Base-by-base conservation (phyloP, 2,113 vertebrate genomes). In the Limnothrissa miodon region DNA sequence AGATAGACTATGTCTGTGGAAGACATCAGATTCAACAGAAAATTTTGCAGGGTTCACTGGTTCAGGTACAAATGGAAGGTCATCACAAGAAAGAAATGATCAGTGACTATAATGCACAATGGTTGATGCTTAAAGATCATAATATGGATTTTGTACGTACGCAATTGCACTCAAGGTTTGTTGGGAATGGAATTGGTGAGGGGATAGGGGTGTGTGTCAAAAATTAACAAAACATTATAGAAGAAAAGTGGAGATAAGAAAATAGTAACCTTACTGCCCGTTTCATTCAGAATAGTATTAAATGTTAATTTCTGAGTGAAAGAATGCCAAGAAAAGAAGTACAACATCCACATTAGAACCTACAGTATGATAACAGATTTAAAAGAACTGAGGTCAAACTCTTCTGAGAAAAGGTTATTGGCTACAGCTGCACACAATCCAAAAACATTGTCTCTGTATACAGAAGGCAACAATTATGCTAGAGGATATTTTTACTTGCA, bases 241-340 rank as follows among this genome's bases (percentile, higher is more conserved):
- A n/a, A n/a, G n/a, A n/a, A n/a, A n/a, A n/a, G n/a, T n/a, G n/a
- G n/a, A n/a, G n/a, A n/a, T n/a, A n/a, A n/a, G n/a, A n/a, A n/a
- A n/a, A n/a, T n/a, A n/a, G n/a, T n/a, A n/a, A n/a, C n/a, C n/a
- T n/a, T n/a, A n/a, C n/a, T n/a, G n/a, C n/a, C n/a, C n/a, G n/a
- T n/a, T n/a, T 87, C 87, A 78, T 81, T 86, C 84, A 46, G 62
- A 82, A 48, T 82, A 62, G 78, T 81, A 88, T 90, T 90, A 90
- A 86, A 87, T 85, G 87, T 87, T 89, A 85, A 78, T 79, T 78
- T 88, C 85, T 84, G 84, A 53, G 70, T 78, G 80, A 81, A 84
- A 74, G 83, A 81, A 79, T 74, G 62, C 82, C 53, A 80, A 44
- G 56, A 46, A 25, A 59, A 80, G 74, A 74, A 36, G 33, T 17